A percentile compares a stretch with the other conserved stretches of the same genome.
Conservation (phyloP, 35 echinoderm and acorn worm species). For the Ophiothrix spiculata region DNA sequence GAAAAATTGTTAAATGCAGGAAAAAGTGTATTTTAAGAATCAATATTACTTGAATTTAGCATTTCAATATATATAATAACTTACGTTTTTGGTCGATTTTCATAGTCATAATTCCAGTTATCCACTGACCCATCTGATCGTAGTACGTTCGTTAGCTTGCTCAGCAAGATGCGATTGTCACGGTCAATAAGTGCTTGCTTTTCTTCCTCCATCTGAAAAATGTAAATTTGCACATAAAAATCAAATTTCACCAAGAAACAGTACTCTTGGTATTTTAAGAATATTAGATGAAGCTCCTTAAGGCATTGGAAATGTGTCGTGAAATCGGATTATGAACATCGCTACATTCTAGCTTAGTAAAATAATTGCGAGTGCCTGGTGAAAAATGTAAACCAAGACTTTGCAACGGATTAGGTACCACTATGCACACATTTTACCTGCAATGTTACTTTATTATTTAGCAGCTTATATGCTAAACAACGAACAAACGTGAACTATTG, state of each 20-base stretch:
- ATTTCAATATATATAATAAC: too few species aligned
- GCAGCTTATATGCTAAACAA: too few species aligned
- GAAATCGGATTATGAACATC: background rate
- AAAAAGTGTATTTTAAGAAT: too few species aligned
- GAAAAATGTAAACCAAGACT: too few species aligned
- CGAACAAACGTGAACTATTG: too few species aligned
- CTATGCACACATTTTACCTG: too few species aligned
- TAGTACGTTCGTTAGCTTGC: conserved; percentile 80
- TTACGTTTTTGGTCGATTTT: conserved; percentile 69
- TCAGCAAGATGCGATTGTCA: conserved; percentile 86
- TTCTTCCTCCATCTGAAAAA: conserved; percentile 73
- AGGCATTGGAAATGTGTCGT: background rate
- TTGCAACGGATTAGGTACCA: too few species aligned
- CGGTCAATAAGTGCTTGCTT: conserved; percentile 81
- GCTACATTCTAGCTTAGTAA: too few species aligned
- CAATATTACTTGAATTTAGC: too few species aligned
- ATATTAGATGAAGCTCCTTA: background rate
- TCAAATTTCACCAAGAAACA: background rate
- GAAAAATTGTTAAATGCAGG: too few species aligned
- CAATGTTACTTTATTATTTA: too few species aligned
- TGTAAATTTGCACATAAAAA: background rate
- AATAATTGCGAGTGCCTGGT: too few species aligned
- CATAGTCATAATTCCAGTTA: conserved; percentile 95
- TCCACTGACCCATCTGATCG: conserved; percentile 73
- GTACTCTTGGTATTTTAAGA: background rate